These are phyloP conservation scores for Ctenodactylus gundi DNA, from an alignment of 2,113 vertebrate species.

Conservation along the genomic window DNA sequence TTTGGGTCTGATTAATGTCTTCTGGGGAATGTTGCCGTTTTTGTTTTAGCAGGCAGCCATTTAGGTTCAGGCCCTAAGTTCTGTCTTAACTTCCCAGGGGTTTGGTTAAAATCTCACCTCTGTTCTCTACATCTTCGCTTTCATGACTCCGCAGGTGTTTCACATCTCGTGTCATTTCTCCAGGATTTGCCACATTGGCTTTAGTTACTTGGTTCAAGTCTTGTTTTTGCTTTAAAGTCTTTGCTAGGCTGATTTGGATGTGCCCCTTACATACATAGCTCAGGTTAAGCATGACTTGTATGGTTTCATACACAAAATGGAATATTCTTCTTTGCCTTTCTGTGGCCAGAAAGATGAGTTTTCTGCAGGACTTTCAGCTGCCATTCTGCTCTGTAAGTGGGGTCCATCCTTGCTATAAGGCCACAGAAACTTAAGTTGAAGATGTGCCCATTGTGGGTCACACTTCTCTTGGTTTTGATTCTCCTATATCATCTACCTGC, in stretches of 20 bases:
- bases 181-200: neutral
- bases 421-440: too few relatives aligned
- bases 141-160: neutral
- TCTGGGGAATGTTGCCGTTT: neutral
- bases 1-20: neutral
- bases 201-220: neutral
- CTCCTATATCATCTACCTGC: neutral
- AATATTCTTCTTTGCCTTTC: neutral
- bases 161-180: neutral
- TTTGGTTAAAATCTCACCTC: neutral
- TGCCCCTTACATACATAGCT: neutral
- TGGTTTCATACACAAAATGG: neutral
- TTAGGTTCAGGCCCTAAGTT: constrained; percentile 17
- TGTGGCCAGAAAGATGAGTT: neutral
- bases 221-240: neutral
- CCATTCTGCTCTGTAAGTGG: neutral
- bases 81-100: neutral
- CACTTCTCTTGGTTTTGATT: neutral
- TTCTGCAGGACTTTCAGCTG: neutral
- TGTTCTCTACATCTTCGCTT: neutral
- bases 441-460: too few relatives aligned
- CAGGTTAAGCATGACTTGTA: neutral
- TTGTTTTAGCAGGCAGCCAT: neutral
- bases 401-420: neutral
- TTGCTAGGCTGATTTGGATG: neutral